Conservation (phyloP, 2,113 vertebrate species). For the Gallinago undulata region DNA sequence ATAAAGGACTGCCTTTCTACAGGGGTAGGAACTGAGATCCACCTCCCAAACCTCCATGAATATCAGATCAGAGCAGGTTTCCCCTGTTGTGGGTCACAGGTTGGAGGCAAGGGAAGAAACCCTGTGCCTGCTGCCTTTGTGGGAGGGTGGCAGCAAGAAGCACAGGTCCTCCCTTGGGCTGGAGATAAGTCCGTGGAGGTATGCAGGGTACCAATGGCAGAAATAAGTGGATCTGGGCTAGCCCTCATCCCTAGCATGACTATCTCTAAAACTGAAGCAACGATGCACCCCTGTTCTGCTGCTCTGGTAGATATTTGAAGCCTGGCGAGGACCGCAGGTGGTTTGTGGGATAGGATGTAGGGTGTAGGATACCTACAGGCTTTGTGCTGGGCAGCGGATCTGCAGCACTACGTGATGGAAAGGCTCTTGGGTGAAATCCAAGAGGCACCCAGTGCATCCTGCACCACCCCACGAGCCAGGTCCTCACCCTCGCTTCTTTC, state of each 20-base stretch:
- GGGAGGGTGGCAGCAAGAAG: background rate
- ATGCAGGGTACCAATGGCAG: background rate
- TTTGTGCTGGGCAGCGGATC: background rate
- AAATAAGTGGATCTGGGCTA: background rate
- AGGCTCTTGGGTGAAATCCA: background rate
- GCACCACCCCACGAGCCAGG: background rate
- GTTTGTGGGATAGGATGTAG: background rate
- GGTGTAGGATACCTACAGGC: background rate
- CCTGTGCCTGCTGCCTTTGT: background rate
- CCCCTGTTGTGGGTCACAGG: background rate
- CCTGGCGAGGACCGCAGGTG: background rate
- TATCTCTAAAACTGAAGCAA: background rate
- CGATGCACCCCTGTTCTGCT: fast-evolving
- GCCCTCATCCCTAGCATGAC: background rate
- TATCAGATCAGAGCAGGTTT: background rate
- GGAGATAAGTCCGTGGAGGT: background rate
- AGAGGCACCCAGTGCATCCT: background rate
- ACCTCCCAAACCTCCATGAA: background rate
- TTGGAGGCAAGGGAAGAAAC: background rate
- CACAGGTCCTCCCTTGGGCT: fast-evolving
- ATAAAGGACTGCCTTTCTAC: background rate
- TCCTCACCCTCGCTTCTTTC: background rate
- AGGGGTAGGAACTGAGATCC: background rate
- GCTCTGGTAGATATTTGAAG: background rate
- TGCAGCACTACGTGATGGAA: background rate